Evolutionary conservation across 2,113 vertebrate species (phyloP), one percentile per base, ranked within the genome.

Genomic region (Vimba vimba): DNA sequence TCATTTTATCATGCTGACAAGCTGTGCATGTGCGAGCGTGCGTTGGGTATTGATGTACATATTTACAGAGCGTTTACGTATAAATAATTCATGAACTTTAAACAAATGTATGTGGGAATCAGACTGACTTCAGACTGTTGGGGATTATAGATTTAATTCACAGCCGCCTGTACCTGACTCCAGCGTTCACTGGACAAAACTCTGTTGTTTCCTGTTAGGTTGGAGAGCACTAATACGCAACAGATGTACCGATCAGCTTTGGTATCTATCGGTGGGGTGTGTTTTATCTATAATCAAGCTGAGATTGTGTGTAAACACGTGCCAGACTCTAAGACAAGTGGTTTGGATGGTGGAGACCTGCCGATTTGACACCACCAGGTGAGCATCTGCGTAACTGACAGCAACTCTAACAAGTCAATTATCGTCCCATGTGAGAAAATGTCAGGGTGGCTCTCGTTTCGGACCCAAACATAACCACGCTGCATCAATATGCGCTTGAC

Each of bases 351-450:
- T 33, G 60, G 7, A 82, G 75, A 77, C 87, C 19, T 64, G 47
- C 59, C 30, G n/a, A 78, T 80, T 73, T 79, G 75, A 87, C 87
- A 80, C 78, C 50, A 81, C 82, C 86, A 88, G 89, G 87, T 87
- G 86, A 89, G 69, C 39, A 52, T 21, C 82, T 86, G 86, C 82
- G 71, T 25, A 79, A 71, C 80, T 84, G 85, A 82, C 82, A 90
- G 60, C 27, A 83, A 79, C 86, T 85, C 76, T 85, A 89, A 89
- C 86, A 45, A 82, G 82, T 86, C 87, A 89, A 86, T 89, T 90
- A 86, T 23, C 86, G 81, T n/a, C 39, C 57, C 6, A 68, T 76
- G 74, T 33, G 83, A 75, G 64, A 80, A 88, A 89, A 74, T 84
- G 85, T 84, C 86, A 90, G 43, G 50, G 43, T 77, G 39, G 74